Evolutionary conservation across 2,888 invertebrate genomes (phyloP), one percentile per base, ranked within the genome.

Genomic region (Chrysina gloriosa): DNA sequence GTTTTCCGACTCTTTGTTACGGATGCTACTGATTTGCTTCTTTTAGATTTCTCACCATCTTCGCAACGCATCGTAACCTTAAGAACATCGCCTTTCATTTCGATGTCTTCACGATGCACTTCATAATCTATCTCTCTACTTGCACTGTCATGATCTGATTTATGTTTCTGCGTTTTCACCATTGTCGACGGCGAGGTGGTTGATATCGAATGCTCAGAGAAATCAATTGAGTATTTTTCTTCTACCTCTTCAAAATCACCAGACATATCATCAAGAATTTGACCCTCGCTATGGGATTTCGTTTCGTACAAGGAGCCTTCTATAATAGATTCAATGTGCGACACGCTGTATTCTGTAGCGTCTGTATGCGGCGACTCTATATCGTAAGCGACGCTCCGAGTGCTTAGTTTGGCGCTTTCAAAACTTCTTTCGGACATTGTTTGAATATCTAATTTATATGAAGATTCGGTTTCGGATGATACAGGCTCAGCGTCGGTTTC

Each of bases 61-160:
- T 75, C 71, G 23, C 77, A 75, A 36, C 77, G 79, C n/a, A 84
- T 75, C 16, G 83, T 84, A 6, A 84, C 80, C 77, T 84, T 80
- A 21, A 84, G 71, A 1, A 84, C 74, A 70, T 84, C 84, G 72
- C 82, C 84, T 25, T 77, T 81, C 83, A 85, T 84, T 9, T 79
- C 75, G 47, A 84, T 84, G 73, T 84, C 82, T 27, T 82, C 78
- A 16, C 50, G 63, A 23, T 63, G 58, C 2, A 72, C 70, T 6
- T 68, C 69, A 58, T 69, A 71, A 52, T 54, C 23, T n/a, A 36
- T 21, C 9, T 29, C 14, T 21, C 31, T 21, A 4, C 14, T 23
- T 45, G 9, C 16, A 0, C 27, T 65, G 47, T 34, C 56, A 29
- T 45, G 69, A 69, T 16, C 69, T 29, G 47, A 63, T 58, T 56